Evolutionary conservation across 2,113 vertebrate species (phyloP).

Genomic region (Phaethon lepturus): DNA sequence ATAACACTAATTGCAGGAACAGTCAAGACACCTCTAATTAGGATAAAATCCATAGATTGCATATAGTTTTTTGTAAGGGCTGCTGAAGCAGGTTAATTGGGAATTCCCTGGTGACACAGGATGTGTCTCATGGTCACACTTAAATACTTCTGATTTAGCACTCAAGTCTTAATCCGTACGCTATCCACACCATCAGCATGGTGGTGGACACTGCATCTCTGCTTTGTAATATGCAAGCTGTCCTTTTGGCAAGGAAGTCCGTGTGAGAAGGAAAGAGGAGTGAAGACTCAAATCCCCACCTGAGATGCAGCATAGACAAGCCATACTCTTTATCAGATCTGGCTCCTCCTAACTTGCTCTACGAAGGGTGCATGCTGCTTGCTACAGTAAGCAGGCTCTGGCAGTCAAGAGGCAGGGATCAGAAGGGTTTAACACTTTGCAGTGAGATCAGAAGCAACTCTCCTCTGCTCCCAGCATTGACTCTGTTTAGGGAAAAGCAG

Average conservation of each 20-base stretch:
- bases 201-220: not conserved
- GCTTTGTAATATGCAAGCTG: not conserved
- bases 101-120: not conserved
- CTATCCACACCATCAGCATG: not conserved
- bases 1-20: conserved; percentile 3
- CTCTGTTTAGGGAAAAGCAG: not conserved
- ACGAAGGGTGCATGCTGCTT: not conserved
- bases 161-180: not conserved
- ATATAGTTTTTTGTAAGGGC: not conserved
- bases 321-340: not conserved
- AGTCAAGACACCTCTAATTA: conserved; percentile 24
- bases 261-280: not conserved
- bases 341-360: not conserved
- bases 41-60: not conserved
- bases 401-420: not conserved
- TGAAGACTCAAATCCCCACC: not conserved
- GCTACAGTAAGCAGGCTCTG: not conserved
- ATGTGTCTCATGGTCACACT: not conserved
- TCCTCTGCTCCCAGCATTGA: not conserved
- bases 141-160: not conserved
- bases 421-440: not conserved
- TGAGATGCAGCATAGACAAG: not conserved
- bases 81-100: conserved; percentile 4
- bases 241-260: not conserved
- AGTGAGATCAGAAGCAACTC: not conserved